Evolutionary conservation across 2,888 invertebrate genomes (phyloP).

Genomic region (Spicauda simplicius): DNA sequence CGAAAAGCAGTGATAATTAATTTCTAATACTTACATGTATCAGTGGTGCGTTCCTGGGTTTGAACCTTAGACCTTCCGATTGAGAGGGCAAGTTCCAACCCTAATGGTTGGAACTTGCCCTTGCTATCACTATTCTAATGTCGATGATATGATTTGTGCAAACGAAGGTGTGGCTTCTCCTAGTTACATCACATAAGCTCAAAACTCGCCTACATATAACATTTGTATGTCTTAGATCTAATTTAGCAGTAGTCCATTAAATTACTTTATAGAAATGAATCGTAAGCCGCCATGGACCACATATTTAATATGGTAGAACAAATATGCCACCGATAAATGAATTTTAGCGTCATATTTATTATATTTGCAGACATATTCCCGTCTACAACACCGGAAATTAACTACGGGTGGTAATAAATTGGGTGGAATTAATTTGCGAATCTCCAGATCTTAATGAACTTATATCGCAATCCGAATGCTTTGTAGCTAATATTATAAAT

Average conservation of each 20-base stretch:
- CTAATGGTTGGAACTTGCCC: no score
- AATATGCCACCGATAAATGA: constrained; percentile 13
- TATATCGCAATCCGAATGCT: constrained; percentile 16
- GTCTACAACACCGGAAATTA: constrained; percentile 45
- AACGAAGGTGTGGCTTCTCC: no score
- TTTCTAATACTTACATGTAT: no score
- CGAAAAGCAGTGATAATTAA: no score
- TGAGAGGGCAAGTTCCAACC: no score
- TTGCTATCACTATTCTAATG: no score
- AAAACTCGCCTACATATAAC: no score
- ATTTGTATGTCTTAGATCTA: no score
- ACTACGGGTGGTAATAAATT: constrained; percentile 43
- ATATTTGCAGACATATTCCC: constrained; percentile 46
- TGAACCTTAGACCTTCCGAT: no score
- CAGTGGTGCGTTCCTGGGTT: no score
- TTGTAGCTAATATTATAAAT: neutral
- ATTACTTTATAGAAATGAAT: neutral
- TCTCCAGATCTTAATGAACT: constrained; percentile 36
- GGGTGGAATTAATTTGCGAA: constrained; percentile 35
- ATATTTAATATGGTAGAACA: constrained; percentile 1
- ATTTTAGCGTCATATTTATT: constrained; percentile 41
- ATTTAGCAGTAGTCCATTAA: neutral
- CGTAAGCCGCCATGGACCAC: neutral
- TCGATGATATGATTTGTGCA: no score
- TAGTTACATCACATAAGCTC: no score